phyloP scores from a whole-genome alignment of 2,888 invertebrate species.

The Mythimna albipuncta region DNA sequence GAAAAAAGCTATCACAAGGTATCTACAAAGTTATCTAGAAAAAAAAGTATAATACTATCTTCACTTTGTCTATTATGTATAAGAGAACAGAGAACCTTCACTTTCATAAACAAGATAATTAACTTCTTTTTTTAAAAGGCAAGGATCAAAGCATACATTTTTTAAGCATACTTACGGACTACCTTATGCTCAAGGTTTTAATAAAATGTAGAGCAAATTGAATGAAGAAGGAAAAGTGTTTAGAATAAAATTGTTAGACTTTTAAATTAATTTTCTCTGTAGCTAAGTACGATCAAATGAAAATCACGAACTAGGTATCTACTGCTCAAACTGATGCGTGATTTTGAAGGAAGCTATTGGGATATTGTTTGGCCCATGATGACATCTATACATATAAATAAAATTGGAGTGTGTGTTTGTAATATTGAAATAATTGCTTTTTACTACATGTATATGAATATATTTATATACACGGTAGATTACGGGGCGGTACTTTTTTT shows the following conservation, averaged over 20 bases:
- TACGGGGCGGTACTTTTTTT: too few species aligned
- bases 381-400: too few species aligned
- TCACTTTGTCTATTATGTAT: neutral
- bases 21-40: neutral
- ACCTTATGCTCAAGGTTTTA: neutral
- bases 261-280: neutral
- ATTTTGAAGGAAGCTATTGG: too few species aligned
- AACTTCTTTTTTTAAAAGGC: neutral
- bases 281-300: too few species aligned
- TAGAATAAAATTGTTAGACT: too few species aligned
- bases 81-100: neutral
- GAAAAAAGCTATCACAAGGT: constrained; percentile 10
- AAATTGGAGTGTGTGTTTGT: too few species aligned
- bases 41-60: constrained; percentile 10
- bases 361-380: too few species aligned
- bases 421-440: too few species aligned
- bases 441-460: too few species aligned
- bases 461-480: too few species aligned
- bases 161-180: neutral
- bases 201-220: neutral
- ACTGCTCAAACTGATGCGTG: too few species aligned
- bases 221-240: neutral
- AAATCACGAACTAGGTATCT: too few species aligned
- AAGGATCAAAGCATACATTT: neutral
- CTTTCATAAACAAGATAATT: neutral